These are phyloP conservation scores for Lithodes maja DNA, from an alignment of 2,888 invertebrate genomes.

Conservation along the genomic window DNA sequence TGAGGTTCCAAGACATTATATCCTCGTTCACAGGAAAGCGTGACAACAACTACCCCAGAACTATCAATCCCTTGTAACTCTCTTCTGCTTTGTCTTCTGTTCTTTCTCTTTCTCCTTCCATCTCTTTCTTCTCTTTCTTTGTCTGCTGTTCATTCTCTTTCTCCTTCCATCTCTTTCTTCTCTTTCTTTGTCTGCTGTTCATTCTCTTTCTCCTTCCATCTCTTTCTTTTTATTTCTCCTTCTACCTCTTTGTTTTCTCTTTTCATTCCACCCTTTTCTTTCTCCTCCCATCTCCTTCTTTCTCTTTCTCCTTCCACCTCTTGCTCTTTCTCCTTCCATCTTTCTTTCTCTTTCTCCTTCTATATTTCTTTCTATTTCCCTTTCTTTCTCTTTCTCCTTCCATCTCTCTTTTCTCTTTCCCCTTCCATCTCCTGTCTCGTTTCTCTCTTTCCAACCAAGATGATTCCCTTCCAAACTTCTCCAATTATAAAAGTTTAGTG, in stretches of 20 bases:
- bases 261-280: background rate
- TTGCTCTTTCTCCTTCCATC: no score
- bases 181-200: background rate
- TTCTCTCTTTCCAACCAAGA: no score
- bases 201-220: background rate
- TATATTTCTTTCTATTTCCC: no score
- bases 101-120: no score
- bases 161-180: background rate
- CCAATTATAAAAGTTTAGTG: background rate
- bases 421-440: background rate
- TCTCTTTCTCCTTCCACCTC: no score
- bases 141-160: no score
- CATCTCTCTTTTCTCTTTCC: background rate
- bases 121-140: no score
- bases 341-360: no score
- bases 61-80: background rate
- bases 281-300: background rate
- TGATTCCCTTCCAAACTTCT: background rate
- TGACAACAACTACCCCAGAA: no score
- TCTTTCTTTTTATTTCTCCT: background rate
- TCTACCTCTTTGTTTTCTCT: background rate
- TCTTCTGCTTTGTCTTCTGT: no score
- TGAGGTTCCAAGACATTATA: no score
- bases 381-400: constrained; percentile 8
- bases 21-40: no score